Evolutionary conservation across 2,113 vertebrate genomes (phyloP).

Genomic region (Sapajus apella): DNA sequence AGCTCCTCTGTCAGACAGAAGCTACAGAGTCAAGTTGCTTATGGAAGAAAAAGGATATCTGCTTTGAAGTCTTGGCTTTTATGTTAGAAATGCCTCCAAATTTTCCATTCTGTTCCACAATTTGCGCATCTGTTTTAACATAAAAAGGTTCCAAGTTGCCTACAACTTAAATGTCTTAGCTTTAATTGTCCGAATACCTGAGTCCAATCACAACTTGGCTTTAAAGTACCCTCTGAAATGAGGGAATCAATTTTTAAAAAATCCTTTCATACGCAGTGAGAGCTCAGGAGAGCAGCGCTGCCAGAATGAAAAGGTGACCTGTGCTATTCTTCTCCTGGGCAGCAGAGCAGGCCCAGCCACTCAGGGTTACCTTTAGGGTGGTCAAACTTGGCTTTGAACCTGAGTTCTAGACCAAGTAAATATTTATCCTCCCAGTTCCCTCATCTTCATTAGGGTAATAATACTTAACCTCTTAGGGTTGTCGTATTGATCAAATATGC

Average conservation of each 20-base stretch:
- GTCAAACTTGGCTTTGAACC: not conserved
- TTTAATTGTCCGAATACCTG: conserved; percentile 8
- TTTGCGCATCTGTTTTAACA: conserved; percentile 23
- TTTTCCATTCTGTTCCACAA: conserved; percentile 28
- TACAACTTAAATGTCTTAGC: not conserved
- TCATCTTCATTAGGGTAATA: not conserved
- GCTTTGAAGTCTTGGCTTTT: conserved; percentile 26
- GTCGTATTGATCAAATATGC: not conserved
- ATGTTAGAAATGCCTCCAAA: not conserved
- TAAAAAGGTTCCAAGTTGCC: not conserved
- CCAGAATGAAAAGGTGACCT: not conserved
- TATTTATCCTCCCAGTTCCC: not conserved
- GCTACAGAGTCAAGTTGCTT: not conserved
- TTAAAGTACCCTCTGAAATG: not conserved
- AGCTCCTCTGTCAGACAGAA: not conserved
- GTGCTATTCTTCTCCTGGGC: not conserved
- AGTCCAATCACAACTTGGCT: not conserved
- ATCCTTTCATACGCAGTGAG: not conserved
- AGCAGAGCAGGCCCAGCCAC: accelerated
- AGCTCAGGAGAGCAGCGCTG: not conserved
- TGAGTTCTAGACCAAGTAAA: not conserved
- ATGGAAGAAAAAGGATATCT: not conserved
- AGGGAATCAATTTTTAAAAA: not conserved
- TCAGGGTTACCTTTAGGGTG: not conserved
- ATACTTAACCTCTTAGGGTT: not conserved